phyloP scores from a whole-genome alignment of 1,140 invertebrate genomes.

The roundworm (Caenorhabditis elegans) region WBcel235 BX284606.5:6034001-6034500 shows the following conservation, averaged over 20 bases:
- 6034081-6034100: background rate
- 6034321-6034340: background rate
- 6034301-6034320: constrained; percentile 17
- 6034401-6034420: background rate
- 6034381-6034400: background rate
- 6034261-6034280: too few relatives aligned
- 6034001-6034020: constrained; percentile 52
- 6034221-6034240: background rate
- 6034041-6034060: background rate
- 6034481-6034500: background rate
- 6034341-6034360: background rate
- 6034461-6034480: background rate
- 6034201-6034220: background rate
- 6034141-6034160: background rate
- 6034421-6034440: background rate
- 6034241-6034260: too few relatives aligned
- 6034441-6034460: background rate
- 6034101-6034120: constrained; percentile 7
- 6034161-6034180: background rate
- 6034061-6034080: background rate
- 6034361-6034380: background rate
- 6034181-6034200: background rate
- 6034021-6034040: constrained; percentile 42
- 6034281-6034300: background rate
- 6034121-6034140: background rate